These are phyloP conservation scores for Phoebastria nigripes DNA, from an alignment of 2,797 vertebrate species.

Conservation along the genomic window DNA sequence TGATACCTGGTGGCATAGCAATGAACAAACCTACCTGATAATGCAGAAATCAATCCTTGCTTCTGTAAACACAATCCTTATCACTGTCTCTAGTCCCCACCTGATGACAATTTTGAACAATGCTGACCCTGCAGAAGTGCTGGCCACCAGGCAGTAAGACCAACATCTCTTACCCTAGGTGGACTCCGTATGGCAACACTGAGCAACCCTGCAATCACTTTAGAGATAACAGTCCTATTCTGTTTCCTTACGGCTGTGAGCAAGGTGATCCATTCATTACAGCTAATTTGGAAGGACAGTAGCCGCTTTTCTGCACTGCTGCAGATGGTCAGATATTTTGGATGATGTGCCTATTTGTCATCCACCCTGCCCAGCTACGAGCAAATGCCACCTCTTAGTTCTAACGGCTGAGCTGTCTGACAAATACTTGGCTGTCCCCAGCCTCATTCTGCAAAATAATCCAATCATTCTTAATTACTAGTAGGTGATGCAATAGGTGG, in stretches of 20 bases:
- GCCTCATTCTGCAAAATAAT: not conserved
- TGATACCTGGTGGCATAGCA: not conserved
- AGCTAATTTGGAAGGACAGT: not conserved
- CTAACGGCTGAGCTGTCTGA: not conserved
- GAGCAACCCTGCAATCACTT: not conserved
- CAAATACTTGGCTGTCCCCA: not conserved
- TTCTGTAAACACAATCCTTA: not conserved
- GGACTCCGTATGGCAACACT: not conserved
- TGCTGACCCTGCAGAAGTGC: not conserved
- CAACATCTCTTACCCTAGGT: not conserved
- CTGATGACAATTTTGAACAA: not conserved
- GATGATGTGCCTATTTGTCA: not conserved
- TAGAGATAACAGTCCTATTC: not conserved
- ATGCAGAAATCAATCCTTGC: not conserved
- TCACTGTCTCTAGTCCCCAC: not conserved
- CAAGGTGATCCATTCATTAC: not conserved
- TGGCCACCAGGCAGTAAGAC: not conserved
- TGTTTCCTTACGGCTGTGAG: fast-evolving
- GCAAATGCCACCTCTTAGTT: not conserved
- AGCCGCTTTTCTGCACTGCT: not conserved
- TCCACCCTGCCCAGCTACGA: not conserved
- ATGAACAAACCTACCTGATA: not conserved
- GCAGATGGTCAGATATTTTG: not conserved
- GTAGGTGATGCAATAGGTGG: not conserved
- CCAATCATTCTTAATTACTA: not conserved